phyloP scores from a whole-genome alignment of 2,797 vertebrate genomes.

The Liparis tanakae region DNA sequence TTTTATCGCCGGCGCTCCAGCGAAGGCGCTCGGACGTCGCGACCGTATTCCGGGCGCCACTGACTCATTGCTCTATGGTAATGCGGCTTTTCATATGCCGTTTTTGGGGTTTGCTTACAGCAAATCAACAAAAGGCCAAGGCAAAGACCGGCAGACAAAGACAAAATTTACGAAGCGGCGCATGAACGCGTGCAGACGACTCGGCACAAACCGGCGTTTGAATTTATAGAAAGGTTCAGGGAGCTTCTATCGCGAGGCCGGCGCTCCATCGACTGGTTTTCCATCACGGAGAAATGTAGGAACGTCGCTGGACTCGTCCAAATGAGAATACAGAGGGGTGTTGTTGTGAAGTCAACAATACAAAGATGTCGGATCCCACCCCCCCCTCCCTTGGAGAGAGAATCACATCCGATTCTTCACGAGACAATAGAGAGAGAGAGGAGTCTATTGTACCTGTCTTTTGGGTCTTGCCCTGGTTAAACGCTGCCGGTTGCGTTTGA shows the following conservation, averaged over 20 bases:
- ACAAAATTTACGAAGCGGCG: not conserved
- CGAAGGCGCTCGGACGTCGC: conserved; percentile 61
- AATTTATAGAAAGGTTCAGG: conserved; percentile 17
- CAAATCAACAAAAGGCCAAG: conserved; percentile 57
- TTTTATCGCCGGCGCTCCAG: conserved; percentile 3
- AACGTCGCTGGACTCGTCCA: conserved; percentile 39
- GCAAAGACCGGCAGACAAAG: conserved; percentile 39
- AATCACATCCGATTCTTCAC: conserved; percentile 46
- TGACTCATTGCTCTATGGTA: conserved; percentile 77
- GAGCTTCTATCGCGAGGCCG: not conserved
- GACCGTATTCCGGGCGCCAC: conserved; percentile 36
- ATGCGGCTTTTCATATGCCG: conserved; percentile 68
- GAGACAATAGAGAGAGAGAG: conserved; percentile 46
- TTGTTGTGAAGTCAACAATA: conserved; percentile 49
- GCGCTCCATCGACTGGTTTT: conserved; percentile 12
- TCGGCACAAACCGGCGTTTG: conserved; percentile 5
- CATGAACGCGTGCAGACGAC: no score
- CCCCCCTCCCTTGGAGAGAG: conserved; percentile 41
- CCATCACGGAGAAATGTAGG: conserved; percentile 32
- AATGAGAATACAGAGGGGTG: conserved; percentile 35
- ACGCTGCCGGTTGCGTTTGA: conserved; percentile 66
- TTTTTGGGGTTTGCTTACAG: conserved; percentile 64
- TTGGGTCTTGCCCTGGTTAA: conserved; percentile 55
- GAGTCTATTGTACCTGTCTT: conserved; percentile 52
- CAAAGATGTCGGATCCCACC: conserved; percentile 44